Base-by-base conservation (phyloP, 2,113 vertebrate genomes). In the Agelaius phoeniceus region DNA sequence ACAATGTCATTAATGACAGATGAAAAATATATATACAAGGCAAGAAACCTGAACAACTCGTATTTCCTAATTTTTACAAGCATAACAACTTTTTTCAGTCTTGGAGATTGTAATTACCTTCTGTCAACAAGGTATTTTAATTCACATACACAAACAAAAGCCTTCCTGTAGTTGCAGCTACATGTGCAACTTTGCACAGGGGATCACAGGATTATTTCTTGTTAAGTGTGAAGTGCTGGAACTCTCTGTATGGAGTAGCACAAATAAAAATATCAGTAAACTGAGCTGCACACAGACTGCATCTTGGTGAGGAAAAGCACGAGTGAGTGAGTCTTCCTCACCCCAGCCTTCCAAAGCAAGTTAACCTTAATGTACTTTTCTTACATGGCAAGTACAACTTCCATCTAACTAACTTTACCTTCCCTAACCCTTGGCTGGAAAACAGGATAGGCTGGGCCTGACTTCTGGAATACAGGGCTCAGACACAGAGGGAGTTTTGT, bases 401-500 rank as follows among this genome's bases (percentile, higher is more conserved):
- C 43, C n/a, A 21, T 39, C 75, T 17, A 35, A 27, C 24, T 75
- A 21, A 58, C 46, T 72, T 89, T 63, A 84, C 90, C 59, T 91
- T 84, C 79, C 4, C 11, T 52, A 92, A 84, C 63, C 59, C 83
- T 66, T 65, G 86, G 79, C 83, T 78, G n/a, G 26, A 61, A 90
- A 68, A 74, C 54, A 68, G 65, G 13, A 62, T 14, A 31, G 68
- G 10, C 52, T 52, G 65, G n/a, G 59, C 49, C 73, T 82, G 75
- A 86, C 75, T 89, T 81, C 28, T 78, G 85, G 76, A 92, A 71
- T 7, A 23, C 57, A 88, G 7, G 18, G 37, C 82, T 93, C 17
- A 0, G 30, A 57, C 65, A 94, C 74, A 94, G 90, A 91, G 74
- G 54, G 46, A 81, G 61, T 95, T 95, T 88, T 96, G 76, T 75